Evolutionary conservation across 2,888 invertebrate genomes (phyloP).

Genomic region (Papilio demoleus): DNA sequence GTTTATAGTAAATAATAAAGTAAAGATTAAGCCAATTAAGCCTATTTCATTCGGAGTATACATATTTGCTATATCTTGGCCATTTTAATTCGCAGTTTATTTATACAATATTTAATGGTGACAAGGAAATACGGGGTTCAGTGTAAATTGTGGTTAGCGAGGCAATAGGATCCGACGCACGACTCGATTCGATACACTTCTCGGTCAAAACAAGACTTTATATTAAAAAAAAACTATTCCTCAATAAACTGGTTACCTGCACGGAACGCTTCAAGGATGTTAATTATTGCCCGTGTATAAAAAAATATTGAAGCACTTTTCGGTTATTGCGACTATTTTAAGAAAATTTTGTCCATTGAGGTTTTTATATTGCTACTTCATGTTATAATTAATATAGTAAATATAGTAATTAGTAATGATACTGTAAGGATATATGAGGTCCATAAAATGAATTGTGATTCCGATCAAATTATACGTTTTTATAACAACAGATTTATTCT

Average conservation of each 20-base stretch:
- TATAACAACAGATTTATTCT: too few relatives aligned
- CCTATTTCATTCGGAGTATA: too few relatives aligned
- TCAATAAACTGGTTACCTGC: neutral
- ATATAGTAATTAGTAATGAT: too few relatives aligned
- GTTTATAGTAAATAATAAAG: neutral
- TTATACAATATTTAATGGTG: too few relatives aligned
- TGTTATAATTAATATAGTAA: too few relatives aligned
- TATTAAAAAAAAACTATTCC: neutral
- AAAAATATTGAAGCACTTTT: neutral
- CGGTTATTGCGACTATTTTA: neutral
- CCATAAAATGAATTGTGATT: too few relatives aligned
- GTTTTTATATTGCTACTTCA: too few relatives aligned
- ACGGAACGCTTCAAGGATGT: neutral
- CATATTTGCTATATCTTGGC: too few relatives aligned
- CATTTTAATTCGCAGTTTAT: too few relatives aligned
- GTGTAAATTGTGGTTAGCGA: neutral
- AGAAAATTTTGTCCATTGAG: neutral
- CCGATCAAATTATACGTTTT: too few relatives aligned
- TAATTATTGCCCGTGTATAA: neutral
- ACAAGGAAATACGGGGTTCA: neutral
- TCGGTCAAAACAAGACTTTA: neutral
- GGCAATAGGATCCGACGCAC: conserved; percentile 7
- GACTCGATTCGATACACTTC: neutral
- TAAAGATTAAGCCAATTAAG: too few relatives aligned
- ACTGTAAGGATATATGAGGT: too few relatives aligned